Conservation (phyloP, 2,113 vertebrate genomes). For the Polypterus senegalus region DNA sequence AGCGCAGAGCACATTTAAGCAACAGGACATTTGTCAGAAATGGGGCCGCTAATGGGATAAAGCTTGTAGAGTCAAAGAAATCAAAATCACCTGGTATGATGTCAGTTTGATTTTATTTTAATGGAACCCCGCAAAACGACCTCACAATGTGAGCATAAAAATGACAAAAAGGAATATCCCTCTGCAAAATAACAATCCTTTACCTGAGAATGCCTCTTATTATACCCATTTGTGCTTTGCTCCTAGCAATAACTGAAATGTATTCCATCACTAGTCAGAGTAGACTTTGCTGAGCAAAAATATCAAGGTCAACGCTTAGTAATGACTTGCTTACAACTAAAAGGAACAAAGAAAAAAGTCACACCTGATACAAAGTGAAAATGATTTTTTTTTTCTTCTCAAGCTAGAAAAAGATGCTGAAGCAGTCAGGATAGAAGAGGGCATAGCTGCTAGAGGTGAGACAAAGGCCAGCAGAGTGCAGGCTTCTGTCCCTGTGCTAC, state of each 20-base stretch:
- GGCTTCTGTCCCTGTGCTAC: background rate
- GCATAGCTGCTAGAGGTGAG: background rate
- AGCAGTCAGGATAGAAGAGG: background rate
- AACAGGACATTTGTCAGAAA: no score
- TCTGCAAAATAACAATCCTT: no score
- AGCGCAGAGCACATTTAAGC: no score
- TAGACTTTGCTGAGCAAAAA: constrained; percentile 4
- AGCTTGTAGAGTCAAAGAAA: no score
- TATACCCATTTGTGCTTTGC: constrained; percentile 4
- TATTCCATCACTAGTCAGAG: constrained; percentile 6
- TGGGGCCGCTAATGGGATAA: no score
- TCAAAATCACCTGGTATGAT: no score
- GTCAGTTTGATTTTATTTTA: background rate
- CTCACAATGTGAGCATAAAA: no score
- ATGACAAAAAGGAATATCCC: no score
- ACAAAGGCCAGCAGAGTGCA: background rate
- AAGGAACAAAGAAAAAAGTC: background rate
- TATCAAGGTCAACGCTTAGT: constrained; percentile 11
- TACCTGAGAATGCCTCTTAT: no score
- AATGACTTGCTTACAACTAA: background rate
- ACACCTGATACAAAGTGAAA: background rate
- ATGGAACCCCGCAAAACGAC: background rate
- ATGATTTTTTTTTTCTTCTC: background rate
- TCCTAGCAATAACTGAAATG: constrained; percentile 3
- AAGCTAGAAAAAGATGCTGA: no score